A percentile compares a stretch with the other conserved stretches of the same genome.
Conservation (phyloP, 2,113 vertebrate genomes). For the Trichechus manatus region DNA sequence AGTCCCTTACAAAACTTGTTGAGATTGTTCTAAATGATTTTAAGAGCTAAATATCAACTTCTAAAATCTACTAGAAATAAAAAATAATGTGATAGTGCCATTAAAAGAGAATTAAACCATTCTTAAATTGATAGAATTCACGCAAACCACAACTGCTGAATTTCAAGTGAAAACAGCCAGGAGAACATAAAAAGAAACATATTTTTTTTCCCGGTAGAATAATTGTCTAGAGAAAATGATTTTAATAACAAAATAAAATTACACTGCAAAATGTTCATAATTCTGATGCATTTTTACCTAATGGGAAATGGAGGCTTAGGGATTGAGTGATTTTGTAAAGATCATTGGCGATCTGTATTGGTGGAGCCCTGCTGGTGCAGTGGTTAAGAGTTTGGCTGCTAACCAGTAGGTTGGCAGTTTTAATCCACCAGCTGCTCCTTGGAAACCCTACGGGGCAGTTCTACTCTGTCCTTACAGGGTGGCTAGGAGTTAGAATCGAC, state of each 20-base stretch:
- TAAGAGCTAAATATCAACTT: conserved; percentile 81
- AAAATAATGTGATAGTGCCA: conserved; percentile 73
- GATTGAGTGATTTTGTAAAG: conserved; percentile 25
- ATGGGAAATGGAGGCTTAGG: not conserved
- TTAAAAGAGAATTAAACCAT: conserved; percentile 76
- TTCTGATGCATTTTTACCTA: conserved; percentile 42
- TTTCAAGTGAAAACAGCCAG: conserved; percentile 72
- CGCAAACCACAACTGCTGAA: conserved; percentile 61
- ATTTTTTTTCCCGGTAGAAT: conserved; percentile 50
- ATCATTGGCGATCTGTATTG: not conserved
- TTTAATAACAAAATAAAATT: conserved; percentile 67
- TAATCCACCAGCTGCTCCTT: no score
- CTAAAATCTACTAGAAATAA: conserved; percentile 74
- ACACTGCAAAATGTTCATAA: conserved; percentile 19
- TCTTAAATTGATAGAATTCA: conserved; percentile 70
- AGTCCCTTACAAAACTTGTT: conserved; percentile 69
- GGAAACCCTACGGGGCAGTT: no score
- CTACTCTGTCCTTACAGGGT: no score
- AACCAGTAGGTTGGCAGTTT: no score
- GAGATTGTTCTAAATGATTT: conserved; percentile 81
- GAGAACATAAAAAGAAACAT: conserved; percentile 61
- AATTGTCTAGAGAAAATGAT: conserved; percentile 71
- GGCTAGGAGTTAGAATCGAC: no score
- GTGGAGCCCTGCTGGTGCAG: not conserved
- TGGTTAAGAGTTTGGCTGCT: no score